These are phyloP conservation scores for Gryllus longicercus DNA, from an alignment of 2,888 invertebrate species.

Conservation along the genomic window DNA sequence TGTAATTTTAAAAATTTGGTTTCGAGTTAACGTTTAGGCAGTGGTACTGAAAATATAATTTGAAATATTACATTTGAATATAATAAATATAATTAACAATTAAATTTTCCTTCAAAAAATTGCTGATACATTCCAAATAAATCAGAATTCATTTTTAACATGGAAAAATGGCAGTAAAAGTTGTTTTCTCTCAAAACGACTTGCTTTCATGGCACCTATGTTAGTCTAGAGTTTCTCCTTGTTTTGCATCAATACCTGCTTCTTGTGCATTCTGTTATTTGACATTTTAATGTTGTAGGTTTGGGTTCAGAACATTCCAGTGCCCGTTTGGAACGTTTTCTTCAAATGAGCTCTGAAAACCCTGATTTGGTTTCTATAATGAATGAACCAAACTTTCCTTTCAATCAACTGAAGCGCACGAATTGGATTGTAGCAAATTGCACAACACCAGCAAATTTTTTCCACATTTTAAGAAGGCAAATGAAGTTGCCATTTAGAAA, in stretches of 20 bases:
- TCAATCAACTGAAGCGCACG: background rate
- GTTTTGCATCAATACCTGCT: background rate
- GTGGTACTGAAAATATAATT: too few species aligned
- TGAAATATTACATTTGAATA: too few species aligned
- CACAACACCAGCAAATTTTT: slow-evolving; percentile 5
- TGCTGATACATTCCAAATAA: too few species aligned
- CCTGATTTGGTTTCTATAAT: slow-evolving; percentile 49
- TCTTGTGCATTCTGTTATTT: background rate
- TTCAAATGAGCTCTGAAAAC: slow-evolving; percentile 60
- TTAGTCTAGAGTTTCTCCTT: background rate
- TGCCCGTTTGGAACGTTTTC: slow-evolving; percentile 56
- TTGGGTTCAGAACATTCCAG: slow-evolving; percentile 62
- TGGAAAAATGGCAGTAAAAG: too few species aligned
- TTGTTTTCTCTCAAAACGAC: background rate
- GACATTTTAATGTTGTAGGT: slow-evolving; percentile 27
- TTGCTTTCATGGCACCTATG: background rate
- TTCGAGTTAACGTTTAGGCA: too few species aligned
- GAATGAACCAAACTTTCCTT: slow-evolving; percentile 38
- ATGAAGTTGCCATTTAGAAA: slow-evolving; percentile 20
- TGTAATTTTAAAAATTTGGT: too few species aligned
- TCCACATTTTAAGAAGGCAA: slow-evolving; percentile 21
- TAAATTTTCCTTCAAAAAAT: too few species aligned
- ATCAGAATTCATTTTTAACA: too few species aligned
- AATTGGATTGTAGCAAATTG: slow-evolving; percentile 23
- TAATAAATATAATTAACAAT: too few species aligned